Evolutionary conservation across 2,888 invertebrate genomes (phyloP), one percentile per base, ranked within the genome.

Genomic region (Nymphalis urticae): DNA sequence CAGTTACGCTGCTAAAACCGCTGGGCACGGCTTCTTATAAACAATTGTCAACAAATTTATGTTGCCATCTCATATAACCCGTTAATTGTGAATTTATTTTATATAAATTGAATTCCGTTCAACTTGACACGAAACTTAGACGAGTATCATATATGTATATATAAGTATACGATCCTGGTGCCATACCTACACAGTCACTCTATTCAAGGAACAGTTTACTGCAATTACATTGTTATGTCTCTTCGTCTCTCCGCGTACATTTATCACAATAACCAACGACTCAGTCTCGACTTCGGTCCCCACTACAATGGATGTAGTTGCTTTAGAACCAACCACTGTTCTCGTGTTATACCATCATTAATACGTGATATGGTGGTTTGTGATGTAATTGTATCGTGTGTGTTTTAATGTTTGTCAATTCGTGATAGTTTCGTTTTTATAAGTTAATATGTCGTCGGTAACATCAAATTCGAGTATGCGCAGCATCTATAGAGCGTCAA

Each of bases 221-320:
- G 89, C 92, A 92, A 92, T 92, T 92, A 92, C 80, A 89, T 90
- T 87, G 89, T 92, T 92, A 92, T 89, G 82, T 89, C 92, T 87
- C 90, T 87, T 87, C 86, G 87, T 79, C 87, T 84, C 84, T 79
- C 80, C 77, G 81, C 84, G 76, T 78, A 88, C 89, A 86, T 88
- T 85, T 87, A 87, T 88, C 86, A 86, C 85, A 85, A 85, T 85
- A 82, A 83, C 80, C 82, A 82, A 78, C 82, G 79, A 81, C 80
- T 88, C 91, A 92, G 92, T 91, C 86, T 89, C 83, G 83, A 81
- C 83, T 86, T 85, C 84, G 87, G 84, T 83, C 82, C 79, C 77
- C 81, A 75, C 17, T 56, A 56, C 75, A 81, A 92, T 92, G 90
- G 86, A 83, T 86, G 89, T 89, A 81, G 82, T 79, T 75, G 76